phyloP scores from a whole-genome alignment of 2,113 vertebrate species.

The Pachyramphus minor region DNA sequence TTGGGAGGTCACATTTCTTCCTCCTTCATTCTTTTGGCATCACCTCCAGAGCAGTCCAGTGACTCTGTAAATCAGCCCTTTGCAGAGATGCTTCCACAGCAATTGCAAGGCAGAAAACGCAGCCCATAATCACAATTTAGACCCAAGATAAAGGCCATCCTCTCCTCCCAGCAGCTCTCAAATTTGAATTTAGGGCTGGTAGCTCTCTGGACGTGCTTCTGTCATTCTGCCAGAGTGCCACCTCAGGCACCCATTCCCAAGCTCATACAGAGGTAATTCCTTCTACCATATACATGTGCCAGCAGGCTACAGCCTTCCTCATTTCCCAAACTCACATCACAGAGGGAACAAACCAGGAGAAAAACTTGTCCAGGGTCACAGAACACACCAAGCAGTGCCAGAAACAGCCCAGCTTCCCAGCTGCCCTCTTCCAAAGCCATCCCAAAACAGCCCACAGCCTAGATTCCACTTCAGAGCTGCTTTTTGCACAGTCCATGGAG shows the following conservation, averaged over 20 bases:
- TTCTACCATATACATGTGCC: neutral
- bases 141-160: neutral
- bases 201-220: neutral
- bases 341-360: neutral
- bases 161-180: neutral
- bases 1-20: neutral
- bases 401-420: neutral
- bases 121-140: neutral
- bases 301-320: neutral
- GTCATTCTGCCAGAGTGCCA: neutral
- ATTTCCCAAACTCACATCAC: neutral
- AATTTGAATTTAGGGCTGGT: neutral
- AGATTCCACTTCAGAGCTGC: neutral
- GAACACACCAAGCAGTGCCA: neutral
- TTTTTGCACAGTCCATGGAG: neutral
- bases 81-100: neutral
- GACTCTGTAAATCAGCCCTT: conserved; percentile 29
- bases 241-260: neutral
- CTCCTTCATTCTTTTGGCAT: neutral
- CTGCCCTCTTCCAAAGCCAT: neutral
- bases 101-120: neutral
- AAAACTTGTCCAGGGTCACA: neutral
- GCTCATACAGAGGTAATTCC: neutral
- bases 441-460: neutral
- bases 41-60: neutral